Evolutionary conservation across 2,888 invertebrate species (phyloP).

Genomic region (Eilema griseolum): DNA sequence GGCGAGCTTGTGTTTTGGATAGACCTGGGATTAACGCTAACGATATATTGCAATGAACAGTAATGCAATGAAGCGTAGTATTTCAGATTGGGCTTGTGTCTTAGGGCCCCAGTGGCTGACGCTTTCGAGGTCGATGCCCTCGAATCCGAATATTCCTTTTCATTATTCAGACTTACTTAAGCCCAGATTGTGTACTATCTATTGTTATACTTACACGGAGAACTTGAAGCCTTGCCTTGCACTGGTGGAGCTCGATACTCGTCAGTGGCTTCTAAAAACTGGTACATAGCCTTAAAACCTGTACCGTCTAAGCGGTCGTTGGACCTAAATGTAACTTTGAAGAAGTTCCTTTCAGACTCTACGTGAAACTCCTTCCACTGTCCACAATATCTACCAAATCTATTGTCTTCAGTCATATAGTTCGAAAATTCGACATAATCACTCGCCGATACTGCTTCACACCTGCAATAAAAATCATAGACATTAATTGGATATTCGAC

Average conservation of each 20-base stretch:
- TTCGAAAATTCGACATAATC: conserved; percentile 99
- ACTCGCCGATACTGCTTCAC: conserved; percentile 95
- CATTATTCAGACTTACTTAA: no score
- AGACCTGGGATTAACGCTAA: no score
- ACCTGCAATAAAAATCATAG: conserved; percentile 87
- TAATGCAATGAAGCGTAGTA: no score
- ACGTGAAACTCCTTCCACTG: conserved; percentile 93
- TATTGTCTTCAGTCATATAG: conserved; percentile 95
- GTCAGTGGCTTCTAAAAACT: conserved; percentile 92
- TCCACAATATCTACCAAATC: conserved; percentile 96
- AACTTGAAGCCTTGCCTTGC: conserved; percentile 73
- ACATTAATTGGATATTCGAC: no score
- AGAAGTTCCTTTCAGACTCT: conserved; percentile 96
- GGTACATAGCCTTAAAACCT: conserved; percentile 97
- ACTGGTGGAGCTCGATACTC: conserved; percentile 80
- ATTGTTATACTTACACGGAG: conserved; percentile 66
- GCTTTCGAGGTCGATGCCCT: no score
- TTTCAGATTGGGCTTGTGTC: no score
- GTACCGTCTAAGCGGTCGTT: conserved; percentile 97
- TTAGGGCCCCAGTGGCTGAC: no score
- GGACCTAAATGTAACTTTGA: conserved; percentile 97
- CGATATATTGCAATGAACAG: no score
- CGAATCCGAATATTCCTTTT: no score
- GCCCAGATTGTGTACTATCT: no score
- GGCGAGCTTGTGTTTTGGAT: no score